phyloP scores from a whole-genome alignment of 2,113 vertebrate genomes.

The Elachura formosa region DNA sequence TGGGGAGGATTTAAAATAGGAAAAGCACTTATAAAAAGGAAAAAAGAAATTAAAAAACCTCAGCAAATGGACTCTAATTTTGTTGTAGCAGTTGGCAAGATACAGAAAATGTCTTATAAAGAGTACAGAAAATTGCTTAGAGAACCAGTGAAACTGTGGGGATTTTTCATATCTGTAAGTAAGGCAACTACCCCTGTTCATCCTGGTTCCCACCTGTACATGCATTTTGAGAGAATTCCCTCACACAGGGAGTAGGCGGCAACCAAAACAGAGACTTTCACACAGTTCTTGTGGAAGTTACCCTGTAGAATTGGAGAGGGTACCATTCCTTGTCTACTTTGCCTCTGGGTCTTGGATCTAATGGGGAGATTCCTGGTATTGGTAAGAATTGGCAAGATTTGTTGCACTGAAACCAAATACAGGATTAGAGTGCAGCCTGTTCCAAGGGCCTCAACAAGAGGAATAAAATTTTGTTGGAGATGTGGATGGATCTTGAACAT shows the following conservation, averaged over 20 bases:
- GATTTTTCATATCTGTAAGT: background rate
- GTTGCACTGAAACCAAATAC: background rate
- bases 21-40: background rate
- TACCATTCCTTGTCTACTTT: background rate
- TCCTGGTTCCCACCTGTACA: background rate
- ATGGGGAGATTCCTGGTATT: background rate
- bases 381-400: background rate
- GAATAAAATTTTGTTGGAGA: background rate
- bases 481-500: background rate
- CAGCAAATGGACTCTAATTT: background rate
- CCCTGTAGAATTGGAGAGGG: background rate
- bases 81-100: background rate
- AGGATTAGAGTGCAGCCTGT: background rate
- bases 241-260: background rate
- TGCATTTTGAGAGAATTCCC: accelerated
- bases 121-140: background rate
- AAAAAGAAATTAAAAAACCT: background rate
- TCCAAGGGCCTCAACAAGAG: background rate
- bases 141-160: background rate
- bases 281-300: background rate
- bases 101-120: background rate
- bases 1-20: background rate
- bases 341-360: background rate
- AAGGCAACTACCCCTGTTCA: background rate
- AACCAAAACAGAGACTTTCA: background rate